Conservation (phyloP, 2,888 invertebrate genomes). For the Agrilus cyanescens region DNA sequence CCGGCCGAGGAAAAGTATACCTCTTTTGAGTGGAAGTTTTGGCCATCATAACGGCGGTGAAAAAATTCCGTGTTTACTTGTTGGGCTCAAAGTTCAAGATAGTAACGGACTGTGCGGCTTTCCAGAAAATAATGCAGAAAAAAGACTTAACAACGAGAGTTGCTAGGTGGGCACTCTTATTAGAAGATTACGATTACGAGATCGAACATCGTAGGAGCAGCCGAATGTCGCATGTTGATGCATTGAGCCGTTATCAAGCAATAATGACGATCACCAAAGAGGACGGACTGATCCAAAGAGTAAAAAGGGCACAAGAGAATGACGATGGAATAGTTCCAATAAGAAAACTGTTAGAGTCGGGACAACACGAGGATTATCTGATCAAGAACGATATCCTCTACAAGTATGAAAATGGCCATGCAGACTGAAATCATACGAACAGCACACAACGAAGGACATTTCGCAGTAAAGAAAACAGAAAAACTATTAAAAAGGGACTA, state of each 20-base stretch:
- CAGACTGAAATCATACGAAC: slow-evolving; percentile 7
- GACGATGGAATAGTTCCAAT: slow-evolving; percentile 16
- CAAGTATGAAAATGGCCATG: slow-evolving; percentile 12
- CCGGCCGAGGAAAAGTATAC: slow-evolving; percentile 21
- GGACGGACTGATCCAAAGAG: slow-evolving; percentile 1
- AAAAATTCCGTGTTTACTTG: too few relatives aligned
- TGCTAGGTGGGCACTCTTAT: too few relatives aligned
- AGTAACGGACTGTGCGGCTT: too few relatives aligned
- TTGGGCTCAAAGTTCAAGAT: too few relatives aligned
- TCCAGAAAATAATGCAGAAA: too few relatives aligned
- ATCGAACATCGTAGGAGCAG: too few relatives aligned
- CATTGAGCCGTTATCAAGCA: slow-evolving; percentile 18
- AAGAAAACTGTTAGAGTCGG: slow-evolving; percentile 13
- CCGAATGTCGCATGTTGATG: slow-evolving; percentile 22
- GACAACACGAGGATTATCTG: slow-evolving; percentile 14
- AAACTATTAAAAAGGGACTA: slow-evolving; percentile 11
- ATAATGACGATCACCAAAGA: slow-evolving; percentile 2
- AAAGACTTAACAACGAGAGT: too few relatives aligned
- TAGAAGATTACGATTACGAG: too few relatives aligned
- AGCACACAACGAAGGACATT: slow-evolving; percentile 14
- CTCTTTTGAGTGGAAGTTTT: slow-evolving; percentile 27
- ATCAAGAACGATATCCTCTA: slow-evolving; percentile 17
- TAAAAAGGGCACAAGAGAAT: slow-evolving; percentile 13
- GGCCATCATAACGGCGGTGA: slow-evolving; percentile 24
- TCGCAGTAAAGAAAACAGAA: slow-evolving; percentile 14